Conservation (phyloP, 2,888 invertebrate genomes). For the Plagodis dolabraria region DNA sequence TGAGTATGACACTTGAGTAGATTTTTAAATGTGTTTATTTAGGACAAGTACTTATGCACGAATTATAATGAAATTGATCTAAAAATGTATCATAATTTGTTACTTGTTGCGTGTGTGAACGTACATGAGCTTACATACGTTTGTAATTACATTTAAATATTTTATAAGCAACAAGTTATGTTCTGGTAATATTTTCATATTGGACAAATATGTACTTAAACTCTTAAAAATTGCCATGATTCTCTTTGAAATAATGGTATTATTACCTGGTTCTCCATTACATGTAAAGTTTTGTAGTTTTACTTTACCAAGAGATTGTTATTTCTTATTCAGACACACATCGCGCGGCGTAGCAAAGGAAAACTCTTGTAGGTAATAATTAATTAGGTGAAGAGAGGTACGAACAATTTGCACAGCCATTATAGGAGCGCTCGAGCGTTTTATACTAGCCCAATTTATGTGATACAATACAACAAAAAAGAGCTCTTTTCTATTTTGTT, state of each 20-base stretch:
- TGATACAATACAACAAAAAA: slow-evolving; percentile 11
- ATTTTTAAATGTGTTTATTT: slow-evolving; percentile 31
- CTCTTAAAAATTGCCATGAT: neutral
- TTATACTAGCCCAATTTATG: slow-evolving; percentile 35
- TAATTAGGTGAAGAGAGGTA: slow-evolving; percentile 49
- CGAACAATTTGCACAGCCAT: slow-evolving; percentile 45
- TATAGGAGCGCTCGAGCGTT: slow-evolving; percentile 40
- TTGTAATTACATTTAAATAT: slow-evolving; percentile 10
- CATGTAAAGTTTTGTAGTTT: slow-evolving; percentile 8
- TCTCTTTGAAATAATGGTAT: slow-evolving; percentile 3
- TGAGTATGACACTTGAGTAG: slow-evolving; percentile 45
- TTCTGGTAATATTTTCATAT: slow-evolving; percentile 9
- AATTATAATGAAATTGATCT: neutral
- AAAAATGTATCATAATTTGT: neutral
- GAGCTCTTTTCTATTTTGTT: slow-evolving; percentile 22
- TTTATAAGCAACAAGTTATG: slow-evolving; percentile 10
- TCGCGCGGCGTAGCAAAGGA: slow-evolving; percentile 35
- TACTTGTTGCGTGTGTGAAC: slow-evolving; percentile 17
- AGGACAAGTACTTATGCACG: slow-evolving; percentile 22
- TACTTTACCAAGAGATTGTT: slow-evolving; percentile 30
- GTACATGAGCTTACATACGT: neutral
- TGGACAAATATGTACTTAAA: neutral
- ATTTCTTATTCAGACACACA: slow-evolving; percentile 39
- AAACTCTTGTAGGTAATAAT: slow-evolving; percentile 43
- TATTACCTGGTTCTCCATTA: slow-evolving; percentile 8